These are phyloP conservation scores for Typhlichthys subterraneus DNA, from an alignment of 2,797 vertebrate species.

Conservation along the genomic window DNA sequence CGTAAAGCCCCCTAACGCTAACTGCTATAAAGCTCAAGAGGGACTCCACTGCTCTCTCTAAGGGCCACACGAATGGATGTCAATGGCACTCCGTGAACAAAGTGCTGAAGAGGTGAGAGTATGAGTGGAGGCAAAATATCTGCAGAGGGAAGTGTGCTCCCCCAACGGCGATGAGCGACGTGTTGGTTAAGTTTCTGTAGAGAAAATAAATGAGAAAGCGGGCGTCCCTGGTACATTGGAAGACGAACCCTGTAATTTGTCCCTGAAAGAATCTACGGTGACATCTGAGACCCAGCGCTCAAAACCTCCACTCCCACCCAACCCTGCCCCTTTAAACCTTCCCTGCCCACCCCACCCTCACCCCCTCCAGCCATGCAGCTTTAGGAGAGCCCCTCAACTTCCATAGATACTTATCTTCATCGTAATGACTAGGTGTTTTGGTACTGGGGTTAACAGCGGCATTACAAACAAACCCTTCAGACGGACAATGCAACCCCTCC, in stretches of 20 bases:
- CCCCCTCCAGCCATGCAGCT: conserved; percentile 67
- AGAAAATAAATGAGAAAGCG: conserved; percentile 60
- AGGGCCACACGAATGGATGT: conserved; percentile 33
- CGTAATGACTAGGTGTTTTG: conserved; percentile 71
- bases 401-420: conserved; percentile 76
- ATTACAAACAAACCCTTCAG: conserved; percentile 63
- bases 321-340: conserved; percentile 38
- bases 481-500: conserved; percentile 42
- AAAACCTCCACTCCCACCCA: conserved; percentile 53
- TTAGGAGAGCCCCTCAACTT: conserved; percentile 58
- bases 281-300: conserved; percentile 75
- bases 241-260: conserved; percentile 74
- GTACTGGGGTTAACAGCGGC: conserved; percentile 62
- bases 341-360: conserved; percentile 49
- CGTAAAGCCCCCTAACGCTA: conserved; percentile 64
- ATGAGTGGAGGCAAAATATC: conserved; percentile 66
- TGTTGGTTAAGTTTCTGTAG: conserved; percentile 58
- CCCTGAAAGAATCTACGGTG: conserved; percentile 70
- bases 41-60: conserved; percentile 45
- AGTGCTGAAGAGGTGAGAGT: conserved; percentile 59
- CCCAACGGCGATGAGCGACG: conserved; percentile 57
- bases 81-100: conserved; percentile 52
- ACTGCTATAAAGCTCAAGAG: conserved; percentile 63
- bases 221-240: conserved; percentile 55
- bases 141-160: conserved; percentile 66